These are phyloP conservation scores for Anneissia japonica DNA, from an alignment of 35 echinoderm and acorn worm genomes.

Conservation along the genomic window DNA sequence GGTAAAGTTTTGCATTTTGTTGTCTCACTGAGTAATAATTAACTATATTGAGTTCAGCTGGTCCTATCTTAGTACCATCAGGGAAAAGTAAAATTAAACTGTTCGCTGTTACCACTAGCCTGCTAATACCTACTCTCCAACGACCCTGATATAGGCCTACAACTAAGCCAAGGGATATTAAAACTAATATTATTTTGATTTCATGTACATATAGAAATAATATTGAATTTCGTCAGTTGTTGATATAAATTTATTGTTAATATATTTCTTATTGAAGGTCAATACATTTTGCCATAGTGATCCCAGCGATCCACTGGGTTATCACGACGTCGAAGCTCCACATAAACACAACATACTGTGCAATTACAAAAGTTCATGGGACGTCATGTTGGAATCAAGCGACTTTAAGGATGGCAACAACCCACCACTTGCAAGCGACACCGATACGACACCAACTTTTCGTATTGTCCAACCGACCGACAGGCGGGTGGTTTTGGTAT, in stretches of 20 bases:
- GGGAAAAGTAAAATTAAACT: no score
- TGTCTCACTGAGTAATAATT: no score
- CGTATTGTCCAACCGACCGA: slow-evolving; percentile 1
- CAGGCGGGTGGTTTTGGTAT: slow-evolving; percentile 31
- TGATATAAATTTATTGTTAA: neutral
- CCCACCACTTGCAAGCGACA: slow-evolving; percentile 3
- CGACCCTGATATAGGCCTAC: no score
- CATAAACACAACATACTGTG: slow-evolving; percentile 48
- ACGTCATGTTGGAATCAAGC: slow-evolving; percentile 31
- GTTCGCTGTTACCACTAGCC: no score
- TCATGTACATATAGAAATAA: no score
- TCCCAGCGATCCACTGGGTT: slow-evolving; percentile 15
- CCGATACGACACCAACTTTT: slow-evolving; percentile 30
- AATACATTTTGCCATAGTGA: slow-evolving; percentile 35
- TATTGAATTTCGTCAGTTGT: no score
- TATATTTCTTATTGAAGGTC: neutral
- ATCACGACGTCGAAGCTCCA: slow-evolving; percentile 39
- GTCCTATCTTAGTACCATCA: no score
- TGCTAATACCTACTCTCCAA: no score
- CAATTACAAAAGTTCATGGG: slow-evolving; percentile 40
- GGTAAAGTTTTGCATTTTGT: no score
- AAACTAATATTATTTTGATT: no score
- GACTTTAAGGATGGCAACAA: slow-evolving; percentile 30
- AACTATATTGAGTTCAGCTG: no score
- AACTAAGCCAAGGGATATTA: no score